phyloP scores from a whole-genome alignment of 2,888 invertebrate species.

The Disparrhopalites patrizii region DNA sequence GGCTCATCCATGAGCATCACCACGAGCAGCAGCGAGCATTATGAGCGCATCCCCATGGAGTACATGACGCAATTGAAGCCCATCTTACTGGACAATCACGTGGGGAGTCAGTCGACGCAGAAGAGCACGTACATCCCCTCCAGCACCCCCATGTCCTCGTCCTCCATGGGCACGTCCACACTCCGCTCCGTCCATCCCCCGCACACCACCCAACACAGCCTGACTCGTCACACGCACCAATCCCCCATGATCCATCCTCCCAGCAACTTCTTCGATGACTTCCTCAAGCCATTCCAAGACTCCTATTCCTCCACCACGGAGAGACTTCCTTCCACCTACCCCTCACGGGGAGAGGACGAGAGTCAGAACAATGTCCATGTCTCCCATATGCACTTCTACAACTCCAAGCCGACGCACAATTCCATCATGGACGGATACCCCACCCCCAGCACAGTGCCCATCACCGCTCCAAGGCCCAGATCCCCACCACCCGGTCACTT shows the following conservation, averaged over 20 bases:
- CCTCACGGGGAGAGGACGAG: neutral
- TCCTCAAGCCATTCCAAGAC: conserved; percentile 43
- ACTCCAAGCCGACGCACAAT: neutral
- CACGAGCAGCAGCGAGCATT: conserved; percentile 31
- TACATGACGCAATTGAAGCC: conserved; percentile 41
- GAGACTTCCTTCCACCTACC: neutral
- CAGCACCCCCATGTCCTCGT: neutral
- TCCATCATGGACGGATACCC: neutral
- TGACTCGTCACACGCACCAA: conserved; percentile 35
- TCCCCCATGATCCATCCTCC: conserved; percentile 45
- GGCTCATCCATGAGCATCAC: neutral
- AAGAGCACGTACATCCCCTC: neutral
- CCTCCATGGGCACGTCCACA: neutral
- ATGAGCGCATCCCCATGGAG: conserved; percentile 45
- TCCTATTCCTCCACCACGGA: conserved; percentile 9
- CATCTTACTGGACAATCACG: conserved; percentile 32
- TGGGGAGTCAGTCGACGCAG: neutral
- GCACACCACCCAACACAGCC: neutral
- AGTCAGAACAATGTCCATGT: neutral
- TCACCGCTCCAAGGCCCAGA: conserved; percentile 7
- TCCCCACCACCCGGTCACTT: neutral
- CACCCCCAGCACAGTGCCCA: neutral
- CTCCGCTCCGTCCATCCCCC: neutral
- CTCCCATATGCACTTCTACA: neutral
- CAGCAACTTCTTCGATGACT: conserved; percentile 44